phyloP scores from a whole-genome alignment of 2,888 invertebrate species.

The Drosophila prolongata region DNA sequence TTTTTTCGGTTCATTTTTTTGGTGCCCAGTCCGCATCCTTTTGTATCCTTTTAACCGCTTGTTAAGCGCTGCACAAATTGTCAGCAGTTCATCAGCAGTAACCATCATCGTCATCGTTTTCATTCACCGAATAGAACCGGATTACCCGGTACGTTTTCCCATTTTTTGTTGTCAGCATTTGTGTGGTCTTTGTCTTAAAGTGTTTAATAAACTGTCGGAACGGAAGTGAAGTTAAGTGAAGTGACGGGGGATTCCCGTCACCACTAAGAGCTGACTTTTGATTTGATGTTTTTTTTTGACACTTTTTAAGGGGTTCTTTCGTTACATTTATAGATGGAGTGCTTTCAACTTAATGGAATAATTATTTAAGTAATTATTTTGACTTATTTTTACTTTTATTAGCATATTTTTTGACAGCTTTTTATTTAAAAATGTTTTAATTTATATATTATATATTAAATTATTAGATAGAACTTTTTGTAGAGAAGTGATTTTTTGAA shows the following conservation, averaged over 20 bases:
- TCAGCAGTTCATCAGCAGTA: conserved; percentile 74
- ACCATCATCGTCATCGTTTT: conserved; percentile 32
- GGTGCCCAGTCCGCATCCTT: conserved; percentile 41
- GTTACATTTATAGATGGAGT: too few relatives aligned
- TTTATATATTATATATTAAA: too few relatives aligned
- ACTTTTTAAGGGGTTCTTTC: neutral
- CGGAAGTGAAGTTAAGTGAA: conserved; percentile 25
- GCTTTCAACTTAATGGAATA: too few relatives aligned
- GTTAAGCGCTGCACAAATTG: conserved; percentile 75
- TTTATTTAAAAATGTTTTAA: too few relatives aligned
- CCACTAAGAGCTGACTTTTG: neutral
- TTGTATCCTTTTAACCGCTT: conserved; percentile 75
- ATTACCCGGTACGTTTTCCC: conserved; percentile 18
- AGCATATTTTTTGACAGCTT: too few relatives aligned
- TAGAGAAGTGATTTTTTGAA: too few relatives aligned
- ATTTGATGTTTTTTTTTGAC: neutral
- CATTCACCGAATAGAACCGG: conserved; percentile 38
- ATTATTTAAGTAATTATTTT: too few relatives aligned
- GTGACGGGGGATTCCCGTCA: too few relatives aligned
- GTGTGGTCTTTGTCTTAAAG: conserved; percentile 49
- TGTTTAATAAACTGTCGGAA: conserved; percentile 61
- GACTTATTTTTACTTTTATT: too few relatives aligned
- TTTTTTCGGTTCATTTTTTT: conserved; percentile 31
- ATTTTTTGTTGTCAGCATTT: conserved; percentile 24
- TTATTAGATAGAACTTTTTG: neutral